Evolutionary conservation across 2,888 invertebrate genomes (phyloP).

Genomic region (Agrochola circellaris): DNA sequence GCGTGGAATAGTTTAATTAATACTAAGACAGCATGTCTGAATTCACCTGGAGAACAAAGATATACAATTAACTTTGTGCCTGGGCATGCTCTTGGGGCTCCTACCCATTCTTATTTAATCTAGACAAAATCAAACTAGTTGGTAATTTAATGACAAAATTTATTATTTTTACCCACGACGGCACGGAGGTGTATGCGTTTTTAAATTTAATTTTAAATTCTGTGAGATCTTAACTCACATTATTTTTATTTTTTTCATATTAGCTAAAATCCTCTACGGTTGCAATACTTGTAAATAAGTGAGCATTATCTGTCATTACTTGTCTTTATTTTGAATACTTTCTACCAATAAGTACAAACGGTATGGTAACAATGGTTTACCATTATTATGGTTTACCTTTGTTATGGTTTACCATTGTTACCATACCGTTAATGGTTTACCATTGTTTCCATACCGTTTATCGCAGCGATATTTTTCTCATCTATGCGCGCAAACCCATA

Average conservation of each 20-base stretch:
- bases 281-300: background rate
- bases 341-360: no score
- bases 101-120: no score
- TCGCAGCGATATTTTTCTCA: no score
- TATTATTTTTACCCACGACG: background rate
- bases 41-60: background rate
- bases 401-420: no score
- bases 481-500: no score
- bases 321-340: no score
- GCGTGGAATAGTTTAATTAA: background rate
- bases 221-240: background rate
- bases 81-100: no score
- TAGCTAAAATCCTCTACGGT: background rate
- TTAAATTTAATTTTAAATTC: background rate
- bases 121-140: background rate
- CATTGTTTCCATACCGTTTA: no score
- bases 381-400: no score
- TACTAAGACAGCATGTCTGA: background rate
- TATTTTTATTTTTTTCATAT: background rate
- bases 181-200: background rate
- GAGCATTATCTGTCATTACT: no score
- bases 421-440: no score
- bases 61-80: background rate
- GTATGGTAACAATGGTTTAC: no score
- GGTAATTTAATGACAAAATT: background rate